Evolutionary conservation across 2,797 vertebrate genomes (phyloP).

Genomic region (Chaetophractus vellerosus): DNA sequence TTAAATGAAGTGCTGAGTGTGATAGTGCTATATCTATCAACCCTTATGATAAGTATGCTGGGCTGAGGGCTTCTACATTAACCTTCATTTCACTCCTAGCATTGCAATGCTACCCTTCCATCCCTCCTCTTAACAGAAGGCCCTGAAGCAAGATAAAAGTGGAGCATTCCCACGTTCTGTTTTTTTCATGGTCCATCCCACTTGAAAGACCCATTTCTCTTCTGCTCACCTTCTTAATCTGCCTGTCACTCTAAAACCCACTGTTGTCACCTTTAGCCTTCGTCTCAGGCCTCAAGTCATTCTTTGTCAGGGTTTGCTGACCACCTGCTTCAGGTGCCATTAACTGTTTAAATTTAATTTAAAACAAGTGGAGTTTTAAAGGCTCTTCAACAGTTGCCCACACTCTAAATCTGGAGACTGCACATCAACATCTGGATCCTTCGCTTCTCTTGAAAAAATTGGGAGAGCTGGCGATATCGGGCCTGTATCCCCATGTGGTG

Average conservation of each 20-base stretch:
- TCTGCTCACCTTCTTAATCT: accelerated
- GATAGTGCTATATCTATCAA: accelerated
- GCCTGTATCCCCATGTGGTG: accelerated
- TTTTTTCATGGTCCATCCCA: not conserved
- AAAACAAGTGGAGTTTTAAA: not conserved
- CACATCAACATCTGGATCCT: not conserved
- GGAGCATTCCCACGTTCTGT: too few relatives aligned
- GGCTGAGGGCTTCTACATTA: accelerated
- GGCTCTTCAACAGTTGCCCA: not conserved
- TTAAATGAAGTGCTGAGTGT: not conserved
- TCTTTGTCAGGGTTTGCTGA: not conserved
- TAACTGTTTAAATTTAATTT: not conserved
- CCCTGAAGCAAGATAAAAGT: not conserved
- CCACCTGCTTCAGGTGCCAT: not conserved
- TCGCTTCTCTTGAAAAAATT: not conserved
- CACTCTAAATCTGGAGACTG: not conserved
- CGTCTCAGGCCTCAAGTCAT: not conserved
- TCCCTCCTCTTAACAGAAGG: not conserved
- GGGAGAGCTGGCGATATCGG: not conserved
- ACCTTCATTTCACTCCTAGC: not conserved
- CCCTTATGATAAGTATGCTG: accelerated
- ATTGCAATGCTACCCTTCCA: not conserved
- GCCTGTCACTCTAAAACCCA: not conserved
- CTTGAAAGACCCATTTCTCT: not conserved
- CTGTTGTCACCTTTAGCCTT: too few relatives aligned